Base-by-base conservation (phyloP, 2,113 vertebrate genomes). In the Myxocyprinus asiaticus region DNA sequence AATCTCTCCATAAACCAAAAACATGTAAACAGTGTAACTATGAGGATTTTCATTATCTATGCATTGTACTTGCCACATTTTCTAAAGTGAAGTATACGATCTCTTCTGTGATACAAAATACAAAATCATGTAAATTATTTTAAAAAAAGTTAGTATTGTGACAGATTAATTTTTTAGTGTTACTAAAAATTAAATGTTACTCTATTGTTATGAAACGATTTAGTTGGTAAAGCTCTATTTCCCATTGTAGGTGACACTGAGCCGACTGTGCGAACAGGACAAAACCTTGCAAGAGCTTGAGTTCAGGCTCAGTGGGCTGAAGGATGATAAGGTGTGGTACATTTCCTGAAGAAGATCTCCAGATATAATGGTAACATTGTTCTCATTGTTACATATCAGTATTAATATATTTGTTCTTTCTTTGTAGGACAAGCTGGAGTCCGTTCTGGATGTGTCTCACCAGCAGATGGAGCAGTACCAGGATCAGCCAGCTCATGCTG, bases 221-320 rank as follows among this genome's bases (percentile, higher is more conserved):
- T 33, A 33, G 22, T 1, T 33, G 22, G 22, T 33, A 33, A 53
- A 73, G 74, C 77, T 85, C 56, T 85, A 48, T 83, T 80, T 77
- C 83, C 78, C 77, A 61, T 63, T 88, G 44, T 87, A 99, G 97
- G 96, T 98, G 84, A 97, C 97, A 83, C 81, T 99, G 70, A 98
- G 96, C 6, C 48, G 95, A 80, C 89, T 99, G 79, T 99, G 97
- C 85, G 97, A 98, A 88, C 96, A 98, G 88, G 96, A 99, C 88
- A 94, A 96, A 85, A 94, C 95, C 82, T 92, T 99, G 11, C 95
- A 97, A 90, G 95, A 97, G 15, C 90, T 98, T 87, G 96, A 97
- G 88, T 89, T 91, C 66, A 95, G 93, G 87, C 95, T 99, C 87
- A 94, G 96, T 82, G 92, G 95, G 5, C 94, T 99, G 83, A 97